Evolutionary conservation across 2,113 vertebrate genomes (phyloP).

Genomic region (Epinephelus lanceolatus): DNA sequence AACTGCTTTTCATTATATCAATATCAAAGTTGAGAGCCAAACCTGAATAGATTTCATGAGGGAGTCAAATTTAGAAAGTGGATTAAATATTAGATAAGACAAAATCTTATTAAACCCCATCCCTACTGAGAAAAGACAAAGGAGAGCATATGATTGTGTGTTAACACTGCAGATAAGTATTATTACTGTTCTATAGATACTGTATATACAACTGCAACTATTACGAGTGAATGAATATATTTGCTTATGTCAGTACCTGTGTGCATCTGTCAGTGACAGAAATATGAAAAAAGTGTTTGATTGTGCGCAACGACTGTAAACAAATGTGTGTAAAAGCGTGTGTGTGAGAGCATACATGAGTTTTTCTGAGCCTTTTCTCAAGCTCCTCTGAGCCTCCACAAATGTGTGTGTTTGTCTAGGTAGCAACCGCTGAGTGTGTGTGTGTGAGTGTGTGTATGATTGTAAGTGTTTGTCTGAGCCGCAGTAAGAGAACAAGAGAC

Average conservation of each 20-base stretch:
- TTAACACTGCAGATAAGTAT: background rate
- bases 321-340: slow-evolving; percentile 27
- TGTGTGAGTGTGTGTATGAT: slow-evolving; percentile 17
- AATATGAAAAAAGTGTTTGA: background rate
- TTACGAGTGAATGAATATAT: slow-evolving; percentile 5
- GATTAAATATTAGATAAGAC: slow-evolving; percentile 19
- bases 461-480: slow-evolving; percentile 60
- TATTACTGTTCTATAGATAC: background rate
- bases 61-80: slow-evolving; percentile 8
- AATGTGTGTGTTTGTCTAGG: slow-evolving; percentile 60
- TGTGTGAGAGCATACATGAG: slow-evolving; percentile 13
- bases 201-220: background rate
- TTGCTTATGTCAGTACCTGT: background rate
- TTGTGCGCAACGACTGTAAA: slow-evolving; percentile 19
- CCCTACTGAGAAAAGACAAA: background rate
- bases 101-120: background rate
- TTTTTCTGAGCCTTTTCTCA: slow-evolving; percentile 46
- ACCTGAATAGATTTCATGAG: slow-evolving; percentile 26
- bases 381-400: slow-evolving; percentile 58
- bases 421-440: slow-evolving; percentile 27
- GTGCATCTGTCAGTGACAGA: slow-evolving; percentile 14
- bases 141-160: background rate
- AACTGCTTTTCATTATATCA: no score
- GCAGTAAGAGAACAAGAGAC: slow-evolving; percentile 28
- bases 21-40: background rate